Percentiles rank a stretch among this genome's conserved stretches.
phyloP scores from a whole-genome alignment of 2,888 invertebrate genomes.

The Synergus gifuensis region DNA sequence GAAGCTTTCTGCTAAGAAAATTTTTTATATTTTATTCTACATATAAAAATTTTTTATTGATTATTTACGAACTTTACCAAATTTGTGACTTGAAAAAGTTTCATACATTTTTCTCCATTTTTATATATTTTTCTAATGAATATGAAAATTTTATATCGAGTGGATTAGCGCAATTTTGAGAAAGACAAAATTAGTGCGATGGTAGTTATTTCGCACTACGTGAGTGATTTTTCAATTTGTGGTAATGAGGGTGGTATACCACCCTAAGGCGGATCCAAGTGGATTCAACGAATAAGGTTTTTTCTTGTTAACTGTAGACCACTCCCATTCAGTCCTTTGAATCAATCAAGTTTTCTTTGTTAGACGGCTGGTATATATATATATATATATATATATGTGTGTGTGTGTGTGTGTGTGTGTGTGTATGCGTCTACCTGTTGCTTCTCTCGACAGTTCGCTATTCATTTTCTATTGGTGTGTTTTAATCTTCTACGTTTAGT shows the following conservation, averaged over 20 bases:
- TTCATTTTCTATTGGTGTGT: not conserved
- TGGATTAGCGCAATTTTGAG: not conserved
- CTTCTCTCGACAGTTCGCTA: constrained; percentile 17
- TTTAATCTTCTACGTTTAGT: not conserved
- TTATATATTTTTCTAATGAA: not conserved
- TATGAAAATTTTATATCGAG: not conserved
- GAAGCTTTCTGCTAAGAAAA: no score
- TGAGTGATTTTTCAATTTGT: not conserved
- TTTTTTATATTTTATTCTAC: no score
- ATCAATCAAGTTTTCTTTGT: constrained; percentile 16
- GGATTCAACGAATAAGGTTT: constrained; percentile 10
- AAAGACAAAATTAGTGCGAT: not conserved
- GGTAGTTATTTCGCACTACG: not conserved
- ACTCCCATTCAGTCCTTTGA: constrained; percentile 20
- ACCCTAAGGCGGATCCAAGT: not conserved
- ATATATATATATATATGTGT: no score
- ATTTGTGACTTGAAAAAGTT: no score
- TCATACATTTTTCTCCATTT: not conserved
- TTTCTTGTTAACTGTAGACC: not conserved
- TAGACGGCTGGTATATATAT: not conserved
- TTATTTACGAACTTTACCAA: no score
- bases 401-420: no score
- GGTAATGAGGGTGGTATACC: not conserved
- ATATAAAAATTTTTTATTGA: no score
- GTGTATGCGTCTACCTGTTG: constrained; percentile 21